Conservation (phyloP, 2,888 invertebrate species). For the Uloborus plumipes region DNA sequence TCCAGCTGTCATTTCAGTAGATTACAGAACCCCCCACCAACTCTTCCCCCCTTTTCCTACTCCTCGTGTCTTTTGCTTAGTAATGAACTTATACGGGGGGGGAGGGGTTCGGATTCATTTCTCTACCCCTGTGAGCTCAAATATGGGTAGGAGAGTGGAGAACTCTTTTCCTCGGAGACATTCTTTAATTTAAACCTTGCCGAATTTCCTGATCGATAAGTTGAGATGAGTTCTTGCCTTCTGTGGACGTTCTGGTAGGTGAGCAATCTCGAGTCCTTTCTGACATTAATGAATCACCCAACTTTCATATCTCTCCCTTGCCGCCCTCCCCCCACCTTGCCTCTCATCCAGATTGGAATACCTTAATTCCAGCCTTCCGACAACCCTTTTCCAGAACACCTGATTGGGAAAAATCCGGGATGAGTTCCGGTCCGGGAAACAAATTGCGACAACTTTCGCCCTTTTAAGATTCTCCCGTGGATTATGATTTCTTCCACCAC, state of each 20-base stretch:
- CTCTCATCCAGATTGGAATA: constrained; percentile 37
- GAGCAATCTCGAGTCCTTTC: constrained; percentile 53
- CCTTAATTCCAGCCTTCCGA: constrained; percentile 50
- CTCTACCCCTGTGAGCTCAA: constrained; percentile 1
- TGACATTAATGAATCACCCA: constrained; percentile 62
- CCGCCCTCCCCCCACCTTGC: constrained; percentile 1
- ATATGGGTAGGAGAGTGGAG: constrained; percentile 25
- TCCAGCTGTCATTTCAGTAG: constrained; percentile 63
- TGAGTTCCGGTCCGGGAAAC: constrained; percentile 20
- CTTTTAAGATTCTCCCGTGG: constrained; percentile 32
- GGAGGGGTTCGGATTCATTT: constrained; percentile 9
- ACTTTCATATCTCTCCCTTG: constrained; percentile 1
- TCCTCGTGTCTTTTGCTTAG: constrained; percentile 25
- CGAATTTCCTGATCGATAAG: constrained; percentile 59
- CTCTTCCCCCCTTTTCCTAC: constrained; percentile 9
- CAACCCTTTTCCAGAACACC: constrained; percentile 33
- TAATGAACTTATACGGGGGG: constrained; percentile 53
- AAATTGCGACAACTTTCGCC: constrained; percentile 44
- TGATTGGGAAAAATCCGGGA: constrained; percentile 55
- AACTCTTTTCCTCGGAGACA: constrained; percentile 38
- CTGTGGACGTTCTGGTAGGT: constrained; percentile 39
- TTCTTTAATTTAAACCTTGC: constrained; percentile 63
- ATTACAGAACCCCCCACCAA: constrained; percentile 33
- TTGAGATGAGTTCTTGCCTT: constrained; percentile 51
- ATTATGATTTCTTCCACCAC: constrained; percentile 24